A percentile compares a stretch with the other conserved stretches of the same genome.
phyloP scores from a whole-genome alignment of 2,797 vertebrate species.

The Acestrorhynchus altus region DNA sequence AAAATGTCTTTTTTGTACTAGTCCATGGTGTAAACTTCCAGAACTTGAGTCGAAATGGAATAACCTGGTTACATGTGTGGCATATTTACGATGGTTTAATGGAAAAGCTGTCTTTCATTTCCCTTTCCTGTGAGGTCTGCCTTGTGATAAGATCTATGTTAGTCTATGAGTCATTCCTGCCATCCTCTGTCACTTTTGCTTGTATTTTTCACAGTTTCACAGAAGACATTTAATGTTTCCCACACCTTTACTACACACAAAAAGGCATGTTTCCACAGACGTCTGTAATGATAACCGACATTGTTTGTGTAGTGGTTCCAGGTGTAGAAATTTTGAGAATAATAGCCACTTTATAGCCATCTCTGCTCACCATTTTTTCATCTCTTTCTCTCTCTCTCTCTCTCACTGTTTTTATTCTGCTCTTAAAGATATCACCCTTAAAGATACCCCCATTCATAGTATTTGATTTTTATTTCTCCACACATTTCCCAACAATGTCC shows the following conservation, averaged over 20 bases:
- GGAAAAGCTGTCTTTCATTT: background rate
- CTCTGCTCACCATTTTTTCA: too few relatives aligned
- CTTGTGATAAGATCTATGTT: background rate
- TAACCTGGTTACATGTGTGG: background rate
- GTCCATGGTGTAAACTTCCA: background rate
- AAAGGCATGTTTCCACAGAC: background rate
- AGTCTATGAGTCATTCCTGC: background rate
- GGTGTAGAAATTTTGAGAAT: too few relatives aligned
- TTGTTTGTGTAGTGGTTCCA: too few relatives aligned
- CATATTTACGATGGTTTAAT: background rate
- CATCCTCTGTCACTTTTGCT: background rate
- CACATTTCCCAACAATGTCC: too few relatives aligned
- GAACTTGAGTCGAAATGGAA: background rate
- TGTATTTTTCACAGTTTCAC: background rate
- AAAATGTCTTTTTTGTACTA: background rate
- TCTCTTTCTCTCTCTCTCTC: too few relatives aligned
- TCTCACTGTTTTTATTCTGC: too few relatives aligned
- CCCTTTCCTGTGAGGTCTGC: slow-evolving; percentile 5
- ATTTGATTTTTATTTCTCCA: too few relatives aligned
- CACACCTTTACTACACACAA: background rate
- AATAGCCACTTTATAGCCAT: too few relatives aligned
- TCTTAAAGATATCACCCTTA: too few relatives aligned
- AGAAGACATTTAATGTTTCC: background rate
- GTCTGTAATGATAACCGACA: background rate
- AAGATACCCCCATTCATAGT: too few relatives aligned